Evolutionary conservation across 1,140 invertebrate species (phyloP), one percentile per base, ranked within the genome.

Genomic region (Helicoverpa zea): DNA sequence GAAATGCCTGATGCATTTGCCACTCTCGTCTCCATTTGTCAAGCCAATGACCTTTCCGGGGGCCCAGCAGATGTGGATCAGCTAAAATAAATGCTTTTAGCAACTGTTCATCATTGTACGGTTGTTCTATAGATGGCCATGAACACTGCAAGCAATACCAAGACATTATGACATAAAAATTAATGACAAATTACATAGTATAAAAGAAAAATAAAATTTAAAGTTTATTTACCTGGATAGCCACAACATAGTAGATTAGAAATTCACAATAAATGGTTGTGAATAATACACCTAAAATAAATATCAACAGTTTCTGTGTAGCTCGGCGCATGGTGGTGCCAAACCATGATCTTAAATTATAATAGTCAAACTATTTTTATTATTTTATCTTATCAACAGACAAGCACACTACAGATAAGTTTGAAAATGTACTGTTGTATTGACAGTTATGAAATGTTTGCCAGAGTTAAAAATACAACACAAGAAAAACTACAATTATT

Each of bases 1-100:
- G 98, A 94, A 99, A 99, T 14, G 98, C 96, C 89, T 98, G 96
- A 23, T 98, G 96, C 99, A 99, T 99, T 95, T 99, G 99, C 99
- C 99, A 99, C 96, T 99, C 99, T 87, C 99, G 96, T 94, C 98
- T 96, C 68, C 99, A 91, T 96, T 99, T 99, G 94, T 99, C 99
- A 94, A 99, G 97, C 98, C 99, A 99, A 91, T 99, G 98, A 0
- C 99, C 99, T 68, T 97, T 96, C 85, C 96, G 96, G 14, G 97
- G 96, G 1, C 99, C 99, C 23, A 99, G 91, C 63, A 99, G 95
- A 96, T 99, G 99, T 9, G 98, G 98, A 92, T 99, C 99, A 16
- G 99, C 97, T 81, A 99, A 91, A 83, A 99, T 96, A 96, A 99
- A 97, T 3, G 97, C 97, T 92, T 96, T 96, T 2, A 98, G 94